These are phyloP conservation scores for Sylvia atricapilla DNA, from an alignment of 2,113 vertebrate species.

Conservation along the genomic window DNA sequence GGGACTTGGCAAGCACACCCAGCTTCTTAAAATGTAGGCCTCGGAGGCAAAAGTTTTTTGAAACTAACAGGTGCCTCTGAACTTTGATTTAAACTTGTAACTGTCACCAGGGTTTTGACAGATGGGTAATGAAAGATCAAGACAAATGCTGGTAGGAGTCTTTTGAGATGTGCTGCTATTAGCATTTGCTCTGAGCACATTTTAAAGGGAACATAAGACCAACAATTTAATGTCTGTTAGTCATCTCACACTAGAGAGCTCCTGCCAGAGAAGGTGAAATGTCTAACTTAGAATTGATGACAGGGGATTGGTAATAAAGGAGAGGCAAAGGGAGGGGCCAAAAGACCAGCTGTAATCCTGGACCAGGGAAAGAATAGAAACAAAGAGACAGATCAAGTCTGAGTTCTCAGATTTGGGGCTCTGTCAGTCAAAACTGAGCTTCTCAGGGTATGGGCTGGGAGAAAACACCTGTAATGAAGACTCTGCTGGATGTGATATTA, in stretches of 20 bases:
- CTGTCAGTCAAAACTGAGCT: background rate
- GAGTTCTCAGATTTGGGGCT: background rate
- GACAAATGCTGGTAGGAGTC: conserved; percentile 50
- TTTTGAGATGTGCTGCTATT: conserved; percentile 54
- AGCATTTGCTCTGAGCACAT: conserved; percentile 47
- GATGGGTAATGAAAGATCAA: conserved; percentile 57
- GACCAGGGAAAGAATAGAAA: background rate
- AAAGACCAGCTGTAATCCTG: background rate
- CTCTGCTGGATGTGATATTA: background rate
- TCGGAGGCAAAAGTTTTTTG: conserved; percentile 24
- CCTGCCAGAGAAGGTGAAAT: conserved; percentile 28
- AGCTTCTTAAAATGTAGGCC: background rate
- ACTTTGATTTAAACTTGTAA: conserved; percentile 43
- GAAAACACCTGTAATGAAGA: background rate
- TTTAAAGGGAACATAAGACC: conserved; percentile 37
- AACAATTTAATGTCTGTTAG: conserved; percentile 62
- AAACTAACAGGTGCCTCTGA: conserved; percentile 33
- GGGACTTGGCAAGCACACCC: background rate
- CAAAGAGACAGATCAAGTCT: background rate
- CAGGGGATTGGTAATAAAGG: conserved; percentile 1
- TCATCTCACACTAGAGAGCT: conserved; percentile 33
- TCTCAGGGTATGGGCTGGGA: rapidly evolving
- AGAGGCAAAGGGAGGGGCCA: background rate
- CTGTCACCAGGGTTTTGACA: conserved; percentile 56
- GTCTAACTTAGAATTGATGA: conserved; percentile 17